Conservation (phyloP, 2,113 vertebrate species). For the Passer montanus region DNA sequence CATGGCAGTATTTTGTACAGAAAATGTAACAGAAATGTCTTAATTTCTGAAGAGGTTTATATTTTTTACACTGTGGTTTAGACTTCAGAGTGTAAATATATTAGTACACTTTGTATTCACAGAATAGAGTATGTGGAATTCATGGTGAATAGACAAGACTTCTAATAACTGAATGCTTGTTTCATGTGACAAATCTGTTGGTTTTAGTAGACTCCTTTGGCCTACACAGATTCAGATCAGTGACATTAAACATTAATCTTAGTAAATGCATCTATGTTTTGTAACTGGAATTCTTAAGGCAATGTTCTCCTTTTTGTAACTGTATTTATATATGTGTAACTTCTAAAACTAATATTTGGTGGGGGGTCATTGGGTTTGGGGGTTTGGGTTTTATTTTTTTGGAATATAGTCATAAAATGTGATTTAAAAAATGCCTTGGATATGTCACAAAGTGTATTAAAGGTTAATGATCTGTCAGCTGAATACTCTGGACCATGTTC, state of each 20-base stretch:
- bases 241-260: not conserved
- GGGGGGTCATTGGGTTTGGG: not conserved
- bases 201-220: not conserved
- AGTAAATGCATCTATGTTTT: not conserved
- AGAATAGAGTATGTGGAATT: not conserved
- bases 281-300: not conserved
- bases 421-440: not conserved
- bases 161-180: not conserved
- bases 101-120: not conserved
- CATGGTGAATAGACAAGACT: not conserved
- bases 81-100: not conserved
- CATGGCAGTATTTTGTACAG: not conserved
- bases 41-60: not conserved
- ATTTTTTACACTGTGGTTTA: not conserved
- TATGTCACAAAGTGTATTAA: slow-evolving; percentile 3
- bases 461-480: not conserved
- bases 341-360: not conserved
- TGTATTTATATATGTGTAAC: not conserved
- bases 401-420: not conserved
- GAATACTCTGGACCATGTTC: not conserved
- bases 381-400: not conserved
- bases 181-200: not conserved
- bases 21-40: not conserved
- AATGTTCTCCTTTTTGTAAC: slow-evolving; percentile 29
- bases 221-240: not conserved